Evolutionary conservation across 1,140 invertebrate genomes (phyloP).

Genomic region (Zaprionus capensis): DNA sequence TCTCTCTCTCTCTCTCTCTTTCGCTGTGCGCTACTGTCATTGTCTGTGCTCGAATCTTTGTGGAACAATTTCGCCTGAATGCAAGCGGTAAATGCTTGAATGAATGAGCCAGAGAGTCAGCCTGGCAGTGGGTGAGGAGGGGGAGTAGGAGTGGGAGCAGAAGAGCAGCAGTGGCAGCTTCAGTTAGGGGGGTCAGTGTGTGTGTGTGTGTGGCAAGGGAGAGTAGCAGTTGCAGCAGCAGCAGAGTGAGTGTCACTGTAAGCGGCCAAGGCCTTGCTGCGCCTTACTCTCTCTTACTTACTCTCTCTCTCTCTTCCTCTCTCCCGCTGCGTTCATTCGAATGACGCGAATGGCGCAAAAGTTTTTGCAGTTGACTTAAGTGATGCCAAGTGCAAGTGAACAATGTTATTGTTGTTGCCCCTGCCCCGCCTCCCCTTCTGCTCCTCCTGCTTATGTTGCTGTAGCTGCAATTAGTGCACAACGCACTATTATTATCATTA

Average conservation of each 20-base stretch:
- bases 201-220: neutral
- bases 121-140: constrained; percentile 17
- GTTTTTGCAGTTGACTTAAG: constrained; percentile 56
- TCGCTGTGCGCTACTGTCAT: constrained; percentile 17
- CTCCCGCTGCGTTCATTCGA: constrained; percentile 46
- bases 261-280: constrained; percentile 35
- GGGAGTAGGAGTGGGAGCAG: neutral
- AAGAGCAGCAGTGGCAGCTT: neutral
- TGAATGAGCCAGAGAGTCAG: constrained; percentile 54
- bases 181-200: neutral
- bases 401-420: constrained; percentile 53
- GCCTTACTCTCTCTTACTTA: neutral
- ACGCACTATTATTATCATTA: constrained; percentile 80
- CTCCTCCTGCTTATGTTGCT: neutral
- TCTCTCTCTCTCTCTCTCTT: too few species aligned
- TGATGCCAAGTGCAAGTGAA: constrained; percentile 67
- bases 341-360: constrained; percentile 47
- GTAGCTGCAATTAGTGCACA: constrained; percentile 73
- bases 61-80: constrained; percentile 78
- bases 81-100: constrained; percentile 75
- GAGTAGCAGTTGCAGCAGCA: too few species aligned
- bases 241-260: constrained; percentile 15
- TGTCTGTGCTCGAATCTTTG: constrained; percentile 72
- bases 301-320: constrained; percentile 11
- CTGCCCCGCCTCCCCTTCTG: too few species aligned